Conservation (phyloP, 2,888 invertebrate genomes). For the Globia sparganii region DNA sequence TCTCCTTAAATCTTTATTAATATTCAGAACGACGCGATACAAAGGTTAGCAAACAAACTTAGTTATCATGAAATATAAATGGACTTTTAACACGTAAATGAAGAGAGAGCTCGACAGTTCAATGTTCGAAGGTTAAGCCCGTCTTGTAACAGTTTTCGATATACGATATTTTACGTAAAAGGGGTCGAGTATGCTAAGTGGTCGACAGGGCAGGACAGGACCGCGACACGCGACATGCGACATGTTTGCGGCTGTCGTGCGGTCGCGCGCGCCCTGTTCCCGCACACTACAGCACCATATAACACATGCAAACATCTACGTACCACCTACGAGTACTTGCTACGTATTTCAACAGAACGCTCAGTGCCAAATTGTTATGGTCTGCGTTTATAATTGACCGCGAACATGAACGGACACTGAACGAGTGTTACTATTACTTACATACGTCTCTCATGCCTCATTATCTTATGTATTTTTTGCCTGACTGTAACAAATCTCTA, state of each 20-base stretch:
- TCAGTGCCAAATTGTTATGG: slow-evolving; percentile 57
- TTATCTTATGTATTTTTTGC: slow-evolving; percentile 3
- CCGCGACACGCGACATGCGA: slow-evolving; percentile 67
- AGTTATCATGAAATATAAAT: slow-evolving; percentile 49
- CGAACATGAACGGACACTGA: slow-evolving; percentile 42
- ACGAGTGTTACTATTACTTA: slow-evolving; percentile 21
- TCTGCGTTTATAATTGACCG: slow-evolving; percentile 59
- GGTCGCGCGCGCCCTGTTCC: slow-evolving; percentile 66
- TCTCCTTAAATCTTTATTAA: slow-evolving; percentile 23
- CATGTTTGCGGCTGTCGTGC: slow-evolving; percentile 73
- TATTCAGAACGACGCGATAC: slow-evolving; percentile 16
- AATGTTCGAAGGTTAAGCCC: slow-evolving; percentile 50
- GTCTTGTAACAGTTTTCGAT: slow-evolving; percentile 60
- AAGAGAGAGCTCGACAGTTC: slow-evolving; percentile 42
- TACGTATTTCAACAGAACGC: slow-evolving; percentile 37
- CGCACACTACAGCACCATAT: slow-evolving; percentile 42
- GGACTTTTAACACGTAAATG: slow-evolving; percentile 45
- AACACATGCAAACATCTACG: slow-evolving; percentile 48
- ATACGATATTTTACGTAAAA: slow-evolving; percentile 69
- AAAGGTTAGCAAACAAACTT: slow-evolving; percentile 34
- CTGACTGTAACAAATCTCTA: slow-evolving; percentile 3
- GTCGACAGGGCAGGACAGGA: slow-evolving; percentile 62
- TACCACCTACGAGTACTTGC: slow-evolving; percentile 25
- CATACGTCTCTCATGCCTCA: slow-evolving; percentile 1
- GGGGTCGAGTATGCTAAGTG: slow-evolving; percentile 72